Percentiles rank a stretch among this genome's conserved stretches.
phyloP scores from a whole-genome alignment of 2,113 vertebrate genomes.

The Apteryx owenii region DNA sequence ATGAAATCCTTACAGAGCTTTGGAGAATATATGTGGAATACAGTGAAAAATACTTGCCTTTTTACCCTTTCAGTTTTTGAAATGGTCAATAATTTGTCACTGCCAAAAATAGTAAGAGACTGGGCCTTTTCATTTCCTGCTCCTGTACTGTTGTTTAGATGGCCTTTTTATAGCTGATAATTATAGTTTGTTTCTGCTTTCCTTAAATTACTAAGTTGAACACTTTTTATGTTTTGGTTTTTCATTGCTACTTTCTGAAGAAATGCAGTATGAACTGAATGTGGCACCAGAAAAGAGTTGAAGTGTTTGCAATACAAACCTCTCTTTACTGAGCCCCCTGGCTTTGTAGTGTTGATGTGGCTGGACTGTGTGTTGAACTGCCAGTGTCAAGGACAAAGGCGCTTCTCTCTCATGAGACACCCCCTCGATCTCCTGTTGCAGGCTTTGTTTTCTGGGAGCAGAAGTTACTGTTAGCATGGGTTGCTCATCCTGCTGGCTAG shows the following conservation, averaged over 20 bases:
- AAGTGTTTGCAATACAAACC: not conserved
- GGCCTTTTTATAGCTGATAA: not conserved
- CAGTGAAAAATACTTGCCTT: not conserved
- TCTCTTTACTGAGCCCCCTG: not conserved
- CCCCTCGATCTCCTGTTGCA: too few species aligned
- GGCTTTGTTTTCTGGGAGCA: not conserved
- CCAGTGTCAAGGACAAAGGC: not conserved
- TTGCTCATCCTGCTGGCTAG: too few species aligned
- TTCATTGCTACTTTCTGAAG: not conserved
- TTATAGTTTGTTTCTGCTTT: not conserved
- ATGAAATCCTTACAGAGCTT: not conserved
- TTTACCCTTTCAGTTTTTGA: not conserved
- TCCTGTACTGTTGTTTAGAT: not conserved
- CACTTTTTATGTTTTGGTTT: not conserved
- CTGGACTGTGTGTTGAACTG: not conserved
- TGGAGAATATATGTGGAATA: not conserved
- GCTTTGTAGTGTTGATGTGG: fast-evolving
- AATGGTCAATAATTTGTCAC: not conserved
- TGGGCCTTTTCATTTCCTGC: not conserved
- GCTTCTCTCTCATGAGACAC: not conserved
- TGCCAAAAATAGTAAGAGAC: not conserved
- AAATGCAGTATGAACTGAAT: not conserved
- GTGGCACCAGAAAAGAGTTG: not conserved
- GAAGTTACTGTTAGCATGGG: fast-evolving
- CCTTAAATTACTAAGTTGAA: not conserved